These are phyloP conservation scores for Pomatorhinus ruficollis DNA, from an alignment of 2,113 vertebrate genomes.

Conservation along the genomic window DNA sequence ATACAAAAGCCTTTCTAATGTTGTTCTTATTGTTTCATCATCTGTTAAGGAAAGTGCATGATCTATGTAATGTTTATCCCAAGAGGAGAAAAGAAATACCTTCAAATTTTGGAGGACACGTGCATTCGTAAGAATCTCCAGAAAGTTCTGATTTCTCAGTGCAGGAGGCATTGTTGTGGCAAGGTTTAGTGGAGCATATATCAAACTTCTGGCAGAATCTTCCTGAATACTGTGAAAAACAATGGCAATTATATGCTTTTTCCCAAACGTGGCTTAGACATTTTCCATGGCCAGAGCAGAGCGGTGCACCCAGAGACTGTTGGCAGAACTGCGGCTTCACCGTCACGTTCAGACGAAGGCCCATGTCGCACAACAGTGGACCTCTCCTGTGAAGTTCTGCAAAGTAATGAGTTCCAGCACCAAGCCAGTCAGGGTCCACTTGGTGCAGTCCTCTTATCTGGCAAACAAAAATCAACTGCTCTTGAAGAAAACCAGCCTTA, in stretches of 20 bases:
- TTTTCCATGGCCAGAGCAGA: slow-evolving; percentile 82
- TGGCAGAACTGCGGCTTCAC: slow-evolving; percentile 80
- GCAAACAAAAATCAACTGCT: slow-evolving; percentile 73
- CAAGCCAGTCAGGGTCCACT: slow-evolving; percentile 77
- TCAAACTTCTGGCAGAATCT: slow-evolving; percentile 81
- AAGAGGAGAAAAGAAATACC: slow-evolving; percentile 66
- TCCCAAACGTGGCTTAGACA: slow-evolving; percentile 78
- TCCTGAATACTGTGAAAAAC: slow-evolving; percentile 75
- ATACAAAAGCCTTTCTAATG: background rate
- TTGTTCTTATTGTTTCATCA: background rate
- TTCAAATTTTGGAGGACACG: slow-evolving; percentile 76
- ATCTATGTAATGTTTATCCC: background rate
- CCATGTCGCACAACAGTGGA: slow-evolving; percentile 68
- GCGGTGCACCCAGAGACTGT: slow-evolving; percentile 55
- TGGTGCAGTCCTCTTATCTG: slow-evolving; percentile 65
- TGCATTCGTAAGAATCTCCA: slow-evolving; percentile 70
- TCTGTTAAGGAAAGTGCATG: background rate
- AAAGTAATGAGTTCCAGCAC: slow-evolving; percentile 80
- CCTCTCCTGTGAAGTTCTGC: slow-evolving; percentile 70
- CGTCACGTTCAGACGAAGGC: slow-evolving; percentile 79
- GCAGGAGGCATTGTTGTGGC: slow-evolving; percentile 77
- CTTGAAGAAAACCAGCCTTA: background rate
- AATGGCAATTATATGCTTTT: slow-evolving; percentile 76
- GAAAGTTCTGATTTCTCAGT: slow-evolving; percentile 43
- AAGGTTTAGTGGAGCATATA: slow-evolving; percentile 74